Evolutionary conservation across 2,797 vertebrate genomes (phyloP).

Genomic region (Neomorphus geoffroyi): DNA sequence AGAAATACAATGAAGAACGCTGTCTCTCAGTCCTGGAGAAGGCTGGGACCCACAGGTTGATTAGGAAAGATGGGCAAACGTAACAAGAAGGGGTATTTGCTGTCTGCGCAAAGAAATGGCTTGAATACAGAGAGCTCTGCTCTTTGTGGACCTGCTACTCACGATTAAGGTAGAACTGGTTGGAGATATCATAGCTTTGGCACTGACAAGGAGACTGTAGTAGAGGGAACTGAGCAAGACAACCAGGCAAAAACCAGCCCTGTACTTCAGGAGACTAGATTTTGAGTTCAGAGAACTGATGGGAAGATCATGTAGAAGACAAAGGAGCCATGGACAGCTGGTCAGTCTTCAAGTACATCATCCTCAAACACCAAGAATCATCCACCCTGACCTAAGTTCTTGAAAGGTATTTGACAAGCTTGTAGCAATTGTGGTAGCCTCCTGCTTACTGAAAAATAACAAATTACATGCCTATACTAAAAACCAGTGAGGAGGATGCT

Average conservation of each 20-base stretch:
- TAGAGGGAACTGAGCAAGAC: background rate
- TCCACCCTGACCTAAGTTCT: background rate
- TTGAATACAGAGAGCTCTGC: background rate
- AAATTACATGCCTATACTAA: background rate
- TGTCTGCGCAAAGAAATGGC: fast-evolving
- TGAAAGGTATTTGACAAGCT: background rate
- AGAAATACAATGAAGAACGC: background rate
- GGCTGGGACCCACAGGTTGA: background rate
- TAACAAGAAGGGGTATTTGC: background rate
- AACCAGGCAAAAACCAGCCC: background rate
- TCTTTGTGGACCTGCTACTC: background rate
- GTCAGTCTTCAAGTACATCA: background rate
- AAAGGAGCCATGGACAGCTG: background rate
- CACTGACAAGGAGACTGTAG: background rate
- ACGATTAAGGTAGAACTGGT: background rate
- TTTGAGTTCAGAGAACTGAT: background rate
- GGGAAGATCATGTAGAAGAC: background rate
- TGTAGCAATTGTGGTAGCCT: background rate
- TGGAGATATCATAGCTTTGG: background rate
- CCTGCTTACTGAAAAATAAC: background rate
- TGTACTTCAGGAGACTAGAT: background rate
- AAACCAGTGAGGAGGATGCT: background rate
- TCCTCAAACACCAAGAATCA: background rate
- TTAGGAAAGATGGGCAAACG: background rate
- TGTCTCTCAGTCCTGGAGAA: background rate